Evolutionary conservation across 2,113 vertebrate genomes (phyloP), one percentile per base, ranked within the genome.

Genomic region (Urocitellus parryii): DNA sequence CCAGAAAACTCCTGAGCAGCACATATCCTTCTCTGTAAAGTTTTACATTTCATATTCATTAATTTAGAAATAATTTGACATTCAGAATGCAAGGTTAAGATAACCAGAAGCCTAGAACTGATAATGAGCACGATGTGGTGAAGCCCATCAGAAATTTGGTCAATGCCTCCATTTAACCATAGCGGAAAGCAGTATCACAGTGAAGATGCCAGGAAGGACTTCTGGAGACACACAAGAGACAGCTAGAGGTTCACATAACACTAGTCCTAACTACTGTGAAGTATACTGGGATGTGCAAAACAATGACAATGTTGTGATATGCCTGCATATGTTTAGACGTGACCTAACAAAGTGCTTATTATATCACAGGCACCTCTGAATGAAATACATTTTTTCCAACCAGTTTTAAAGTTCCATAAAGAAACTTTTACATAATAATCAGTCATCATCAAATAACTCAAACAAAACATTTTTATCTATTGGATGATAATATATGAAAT

Each of bases 341-440:
- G n/a, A 9, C 27, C 27, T 86, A 45, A 88, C 67, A 18, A 42
- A 87, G 53, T 37, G 48, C 37, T 53, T 56, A 82, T 8, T 2
- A 32, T 56, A 67, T 32, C 81, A 81, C 32, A 34, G 27, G 16
- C 22, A 89, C 58, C n/a, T 58, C 67, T 77, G n/a, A 76, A 79
- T 42, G 79, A 90, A 92, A 74, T 34, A 68, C 0, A 1, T 63
- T 83, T 32, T 89, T 82, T 87, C 18, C 24, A 58, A 58, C 5
- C 34, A 12, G 70, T 86, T 95, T 67, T 48, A 83, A 96, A 79
- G 37, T 74, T 80, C 37, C 72, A 65, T 3, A 58, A 51, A 67
- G 12, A 73, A 95, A 93, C 24, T 27, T 83, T 89, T 90, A 82
- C 68, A 58, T 51, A 91, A 87, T 3, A 85, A 93, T 42, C 68